Conservation (phyloP, 2,113 vertebrate genomes). For the Bettongia penicillata region DNA sequence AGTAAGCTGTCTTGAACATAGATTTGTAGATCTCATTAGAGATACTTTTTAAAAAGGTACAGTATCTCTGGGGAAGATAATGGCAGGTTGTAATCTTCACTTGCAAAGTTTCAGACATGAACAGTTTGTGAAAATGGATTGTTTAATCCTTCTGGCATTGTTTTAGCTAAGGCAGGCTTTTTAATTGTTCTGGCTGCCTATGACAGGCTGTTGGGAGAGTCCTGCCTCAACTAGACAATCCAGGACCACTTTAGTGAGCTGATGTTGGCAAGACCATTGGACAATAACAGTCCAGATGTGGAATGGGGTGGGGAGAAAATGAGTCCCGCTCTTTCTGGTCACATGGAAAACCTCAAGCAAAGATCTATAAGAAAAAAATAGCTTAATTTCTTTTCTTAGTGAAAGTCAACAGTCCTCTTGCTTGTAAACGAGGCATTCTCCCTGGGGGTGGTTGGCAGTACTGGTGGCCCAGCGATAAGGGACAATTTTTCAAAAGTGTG, state of each 20-base stretch:
- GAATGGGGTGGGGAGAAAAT: not conserved
- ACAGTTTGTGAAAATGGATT: conserved; percentile 63
- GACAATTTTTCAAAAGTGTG: conserved; percentile 85
- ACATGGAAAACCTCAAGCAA: not conserved
- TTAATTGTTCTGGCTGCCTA: conserved; percentile 27
- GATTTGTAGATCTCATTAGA: conserved; percentile 87
- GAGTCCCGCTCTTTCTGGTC: not conserved
- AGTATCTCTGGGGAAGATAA: conserved; percentile 73
- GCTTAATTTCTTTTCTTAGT: conserved; percentile 69
- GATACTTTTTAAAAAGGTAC: conserved; percentile 82
- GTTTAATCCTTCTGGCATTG: conserved; percentile 68
- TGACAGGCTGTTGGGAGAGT: not conserved
- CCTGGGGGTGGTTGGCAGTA: conserved; percentile 82
- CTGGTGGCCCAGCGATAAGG: conserved; percentile 82
- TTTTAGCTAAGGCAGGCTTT: conserved; percentile 56
- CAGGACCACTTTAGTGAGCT: not conserved
- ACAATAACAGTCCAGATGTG: not conserved
- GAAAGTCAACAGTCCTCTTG: conserved; percentile 81
- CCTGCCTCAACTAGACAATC: not conserved
- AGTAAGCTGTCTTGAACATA: conserved; percentile 78
- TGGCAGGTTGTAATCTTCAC: conserved; percentile 80
- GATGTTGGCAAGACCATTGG: not conserved
- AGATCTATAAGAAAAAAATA: conserved; percentile 75
- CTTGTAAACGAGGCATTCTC: conserved; percentile 82
- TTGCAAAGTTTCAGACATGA: conserved; percentile 78